Percentiles rank a stretch among this genome's conserved stretches.
These are phyloP conservation scores for Linurgus olivaceus DNA, from an alignment of 2,797 vertebrate species.

Conservation along the genomic window DNA sequence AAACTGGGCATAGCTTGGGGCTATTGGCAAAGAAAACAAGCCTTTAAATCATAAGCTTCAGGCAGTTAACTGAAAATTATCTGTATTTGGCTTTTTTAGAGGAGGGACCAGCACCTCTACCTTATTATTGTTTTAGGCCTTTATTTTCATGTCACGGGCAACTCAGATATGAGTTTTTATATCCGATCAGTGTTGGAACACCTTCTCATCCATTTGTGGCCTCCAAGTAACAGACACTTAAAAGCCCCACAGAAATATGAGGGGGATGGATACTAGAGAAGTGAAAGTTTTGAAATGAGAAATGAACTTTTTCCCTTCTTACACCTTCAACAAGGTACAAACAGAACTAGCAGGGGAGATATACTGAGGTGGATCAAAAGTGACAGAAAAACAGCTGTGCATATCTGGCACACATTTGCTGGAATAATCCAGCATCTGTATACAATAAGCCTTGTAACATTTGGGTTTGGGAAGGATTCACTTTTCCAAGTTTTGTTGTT, in stretches of 20 bases:
- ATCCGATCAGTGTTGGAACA: rapidly evolving
- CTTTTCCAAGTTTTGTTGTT: background rate
- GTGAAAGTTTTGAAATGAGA: background rate
- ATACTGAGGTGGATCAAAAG: constrained; percentile 46
- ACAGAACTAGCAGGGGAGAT: background rate
- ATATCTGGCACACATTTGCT: constrained; percentile 27
- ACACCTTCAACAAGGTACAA: background rate
- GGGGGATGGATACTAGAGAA: background rate
- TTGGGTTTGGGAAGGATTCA: background rate
- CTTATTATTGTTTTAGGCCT: background rate
- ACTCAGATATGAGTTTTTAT: background rate
- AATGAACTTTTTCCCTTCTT: constrained; percentile 32
- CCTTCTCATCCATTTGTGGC: background rate
- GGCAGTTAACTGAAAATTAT: background rate
- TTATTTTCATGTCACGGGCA: background rate
- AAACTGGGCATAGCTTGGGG: constrained; percentile 20
- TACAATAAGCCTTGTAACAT: background rate
- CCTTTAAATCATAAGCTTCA: constrained; percentile 20
- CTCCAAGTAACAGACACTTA: background rate
- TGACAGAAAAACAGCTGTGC: constrained; percentile 60
- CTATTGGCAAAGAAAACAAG: constrained; percentile 31
- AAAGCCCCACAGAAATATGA: background rate
- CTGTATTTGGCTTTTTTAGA: background rate
- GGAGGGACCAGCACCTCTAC: background rate
- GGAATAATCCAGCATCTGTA: constrained; percentile 26